phyloP scores from a whole-genome alignment of 2,113 vertebrate genomes.

The Cacatua alba region DNA sequence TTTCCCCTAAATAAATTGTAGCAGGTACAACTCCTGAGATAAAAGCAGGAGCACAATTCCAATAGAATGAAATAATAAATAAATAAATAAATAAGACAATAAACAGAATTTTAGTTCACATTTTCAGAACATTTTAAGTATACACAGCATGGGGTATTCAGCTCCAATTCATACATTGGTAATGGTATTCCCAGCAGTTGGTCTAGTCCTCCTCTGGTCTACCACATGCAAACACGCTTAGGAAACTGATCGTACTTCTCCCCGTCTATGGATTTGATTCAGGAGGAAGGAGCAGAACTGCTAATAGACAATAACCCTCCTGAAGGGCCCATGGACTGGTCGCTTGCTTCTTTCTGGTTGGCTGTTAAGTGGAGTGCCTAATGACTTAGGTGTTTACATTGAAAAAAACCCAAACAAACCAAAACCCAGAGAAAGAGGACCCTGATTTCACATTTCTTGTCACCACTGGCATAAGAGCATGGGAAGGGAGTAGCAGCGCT shows the following conservation, averaged over 20 bases:
- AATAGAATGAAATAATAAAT: neutral
- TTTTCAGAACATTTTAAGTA: neutral
- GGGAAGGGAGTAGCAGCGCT: neutral
- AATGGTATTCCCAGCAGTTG: neutral
- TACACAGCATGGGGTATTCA: neutral
- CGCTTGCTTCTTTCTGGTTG: neutral
- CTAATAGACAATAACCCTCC: neutral
- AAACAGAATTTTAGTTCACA: neutral
- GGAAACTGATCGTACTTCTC: neutral
- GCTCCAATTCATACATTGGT: neutral
- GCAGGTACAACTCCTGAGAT: neutral
- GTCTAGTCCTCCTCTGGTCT: neutral
- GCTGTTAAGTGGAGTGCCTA: neutral
- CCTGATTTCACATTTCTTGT: neutral
- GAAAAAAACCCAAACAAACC: neutral
- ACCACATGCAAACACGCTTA: neutral
- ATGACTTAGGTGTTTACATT: neutral
- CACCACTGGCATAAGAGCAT: neutral
- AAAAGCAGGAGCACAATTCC: neutral
- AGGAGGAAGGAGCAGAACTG: neutral
- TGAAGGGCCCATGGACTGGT: neutral
- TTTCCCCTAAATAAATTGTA: neutral
- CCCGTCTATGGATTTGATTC: neutral
- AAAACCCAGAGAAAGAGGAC: neutral
- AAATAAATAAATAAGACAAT: neutral